These are phyloP conservation scores for Chloroceryle amazona DNA, from an alignment of 2,797 vertebrate species.

Conservation along the genomic window DNA sequence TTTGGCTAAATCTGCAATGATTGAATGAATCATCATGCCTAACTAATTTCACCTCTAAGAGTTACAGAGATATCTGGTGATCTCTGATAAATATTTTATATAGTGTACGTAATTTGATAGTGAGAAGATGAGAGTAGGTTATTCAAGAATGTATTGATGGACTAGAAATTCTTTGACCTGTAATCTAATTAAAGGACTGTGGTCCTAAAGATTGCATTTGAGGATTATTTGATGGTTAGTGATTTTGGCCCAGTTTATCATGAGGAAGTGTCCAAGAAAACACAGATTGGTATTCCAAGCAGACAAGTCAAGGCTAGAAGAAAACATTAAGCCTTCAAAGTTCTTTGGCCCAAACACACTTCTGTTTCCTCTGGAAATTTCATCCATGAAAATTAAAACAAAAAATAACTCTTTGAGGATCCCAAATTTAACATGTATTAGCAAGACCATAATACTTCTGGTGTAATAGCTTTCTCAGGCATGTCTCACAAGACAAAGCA, in stretches of 20 bases:
- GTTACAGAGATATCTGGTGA: background rate
- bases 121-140: constrained; percentile 19
- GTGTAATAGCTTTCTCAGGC: background rate
- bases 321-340: background rate
- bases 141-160: background rate
- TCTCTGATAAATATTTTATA: constrained; percentile 31
- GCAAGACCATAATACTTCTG: background rate
- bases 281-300: background rate
- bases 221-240: constrained; percentile 5
- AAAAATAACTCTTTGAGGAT: background rate
- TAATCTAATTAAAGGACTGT: background rate
- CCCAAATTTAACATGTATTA: background rate
- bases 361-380: background rate
- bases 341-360: background rate
- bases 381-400: background rate
- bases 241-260: background rate
- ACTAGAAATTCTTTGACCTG: constrained; percentile 15
- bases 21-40: background rate
- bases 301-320: background rate
- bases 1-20: background rate
- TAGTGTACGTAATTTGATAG: constrained; percentile 6
- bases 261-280: background rate
- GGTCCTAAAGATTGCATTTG: background rate
- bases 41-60: constrained; percentile 2
- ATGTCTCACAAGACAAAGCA: background rate